Conservation (phyloP, 2,888 invertebrate species). For the Mythimna ferrago region DNA sequence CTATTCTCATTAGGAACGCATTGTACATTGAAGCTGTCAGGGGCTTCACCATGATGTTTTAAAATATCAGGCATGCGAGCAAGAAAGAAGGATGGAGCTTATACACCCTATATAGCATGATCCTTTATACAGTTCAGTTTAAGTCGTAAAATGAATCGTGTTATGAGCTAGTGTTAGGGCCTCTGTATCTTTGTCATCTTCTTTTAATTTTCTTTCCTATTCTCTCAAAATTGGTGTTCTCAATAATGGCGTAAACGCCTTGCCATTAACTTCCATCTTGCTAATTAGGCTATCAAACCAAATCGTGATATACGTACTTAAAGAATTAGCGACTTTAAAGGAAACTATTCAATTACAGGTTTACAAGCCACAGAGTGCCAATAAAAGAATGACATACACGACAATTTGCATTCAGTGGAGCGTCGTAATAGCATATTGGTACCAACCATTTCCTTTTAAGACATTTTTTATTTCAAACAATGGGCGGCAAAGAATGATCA, state of each 20-base stretch:
- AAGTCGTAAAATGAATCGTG: no score
- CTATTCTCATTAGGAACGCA: no score
- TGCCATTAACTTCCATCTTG: background rate
- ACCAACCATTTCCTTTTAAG: constrained; percentile 59
- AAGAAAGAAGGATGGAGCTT: no score
- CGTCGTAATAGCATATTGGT: constrained; percentile 55
- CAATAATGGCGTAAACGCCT: background rate
- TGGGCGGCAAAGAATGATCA: constrained; percentile 49
- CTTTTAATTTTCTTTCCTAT: background rate
- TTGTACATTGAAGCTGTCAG: background rate
- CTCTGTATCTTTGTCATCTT: no score
- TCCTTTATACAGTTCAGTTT: no score
- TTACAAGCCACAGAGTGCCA: constrained; percentile 22
- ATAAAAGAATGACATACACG: constrained; percentile 54
- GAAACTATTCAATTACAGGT: constrained; percentile 48
- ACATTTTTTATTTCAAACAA: constrained; percentile 64
- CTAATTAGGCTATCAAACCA: constrained; percentile 44
- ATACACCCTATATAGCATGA: no score
- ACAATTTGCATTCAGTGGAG: constrained; percentile 61
- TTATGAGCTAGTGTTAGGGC: no score
- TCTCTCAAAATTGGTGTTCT: background rate
- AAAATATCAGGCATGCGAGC: no score
- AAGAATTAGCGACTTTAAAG: constrained; percentile 46
- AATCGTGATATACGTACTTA: constrained; percentile 22
- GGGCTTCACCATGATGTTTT: no score